Evolutionary conservation across 2,113 vertebrate genomes (phyloP), one percentile per base, ranked within the genome.

Genomic region (Callipepla californica): DNA sequence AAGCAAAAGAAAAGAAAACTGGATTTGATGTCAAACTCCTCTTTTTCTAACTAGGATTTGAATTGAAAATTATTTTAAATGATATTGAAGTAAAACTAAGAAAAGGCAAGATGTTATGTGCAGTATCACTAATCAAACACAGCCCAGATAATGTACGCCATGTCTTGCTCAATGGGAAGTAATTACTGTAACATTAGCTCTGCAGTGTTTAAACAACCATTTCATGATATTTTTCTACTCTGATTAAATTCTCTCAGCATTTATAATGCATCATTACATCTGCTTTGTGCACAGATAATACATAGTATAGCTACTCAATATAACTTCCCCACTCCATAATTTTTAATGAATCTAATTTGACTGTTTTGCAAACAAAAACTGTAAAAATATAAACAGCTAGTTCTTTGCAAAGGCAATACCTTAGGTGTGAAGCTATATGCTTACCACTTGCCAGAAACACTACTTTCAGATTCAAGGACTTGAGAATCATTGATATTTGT

Each of bases 241-340:
- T 96, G 97, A 98, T 98, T 98, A 97, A 97, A 97, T 98, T 97
- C 97, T 97, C 97, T 96, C 44, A 12, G 92, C 89, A 94, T 97
- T 98, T 97, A 97, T 97, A 98, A 98, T 97, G 97, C 97, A 97
- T 97, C 97, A 97, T 98, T 98, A 98, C 96, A 96, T 97, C 97
- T 97, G 95, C 94, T 97, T 97, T 97, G 94, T 97, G 96, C 96
- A 96, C 95, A 97, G 95, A 97, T 96, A 98, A 96, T 90, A 80
- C 84, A 96, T 80, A 92, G 89, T 88, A 95, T 94, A 96, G 77
- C 72, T 95, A 77, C 87, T 97, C 70, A 94, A 97, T 97, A 96
- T 97, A 97, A 97, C 94, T 91, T 97, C 94, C 65, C 87, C 91
- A 85, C 51, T 96, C 80, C 92, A 96, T 96, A 91, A 91, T 93